A percentile compares a stretch with the other conserved stretches of the same genome.
Evolutionary conservation across 2,113 vertebrate genomes (phyloP).

Genomic region (Otis tarda): DNA sequence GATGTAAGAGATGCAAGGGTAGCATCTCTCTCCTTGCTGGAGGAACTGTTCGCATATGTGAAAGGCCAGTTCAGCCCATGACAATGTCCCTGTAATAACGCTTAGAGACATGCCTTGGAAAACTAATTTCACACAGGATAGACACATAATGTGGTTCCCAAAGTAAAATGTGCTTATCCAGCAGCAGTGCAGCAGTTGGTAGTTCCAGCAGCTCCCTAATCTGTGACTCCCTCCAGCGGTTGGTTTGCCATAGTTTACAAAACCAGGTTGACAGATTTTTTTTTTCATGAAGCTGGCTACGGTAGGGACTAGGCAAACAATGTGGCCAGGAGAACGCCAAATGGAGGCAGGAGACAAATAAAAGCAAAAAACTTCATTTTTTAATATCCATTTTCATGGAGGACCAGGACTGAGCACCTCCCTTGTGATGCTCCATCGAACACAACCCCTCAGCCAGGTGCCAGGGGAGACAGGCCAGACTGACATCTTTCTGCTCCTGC

Average conservation of each 20-base stretch:
- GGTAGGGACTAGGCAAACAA: neutral
- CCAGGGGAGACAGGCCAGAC: neutral
- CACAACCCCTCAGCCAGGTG: neutral
- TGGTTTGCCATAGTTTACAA: neutral
- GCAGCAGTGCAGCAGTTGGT: neutral
- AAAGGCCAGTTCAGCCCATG: neutral
- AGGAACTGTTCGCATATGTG: neutral
- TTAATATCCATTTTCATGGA: neutral
- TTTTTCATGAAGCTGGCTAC: neutral
- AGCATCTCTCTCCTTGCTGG: neutral
- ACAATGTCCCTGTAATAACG: neutral
- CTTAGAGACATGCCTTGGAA: neutral
- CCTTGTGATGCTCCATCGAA: neutral
- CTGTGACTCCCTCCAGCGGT: conserved; percentile 56
- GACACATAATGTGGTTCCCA: neutral
- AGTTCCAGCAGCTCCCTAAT: conserved; percentile 33
- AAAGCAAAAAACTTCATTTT: neutral
- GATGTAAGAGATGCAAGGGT: neutral
- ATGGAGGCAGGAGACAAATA: neutral
- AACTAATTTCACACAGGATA: neutral
- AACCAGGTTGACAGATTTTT: neutral
- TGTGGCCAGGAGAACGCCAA: neutral
- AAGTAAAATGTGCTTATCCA: neutral
- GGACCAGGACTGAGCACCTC: neutral
- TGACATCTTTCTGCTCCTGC: neutral